A percentile compares a stretch with the other conserved stretches of the same genome.
phyloP scores from a whole-genome alignment of 1,140 invertebrate genomes.

The Acromyrmex echinatior region DNA sequence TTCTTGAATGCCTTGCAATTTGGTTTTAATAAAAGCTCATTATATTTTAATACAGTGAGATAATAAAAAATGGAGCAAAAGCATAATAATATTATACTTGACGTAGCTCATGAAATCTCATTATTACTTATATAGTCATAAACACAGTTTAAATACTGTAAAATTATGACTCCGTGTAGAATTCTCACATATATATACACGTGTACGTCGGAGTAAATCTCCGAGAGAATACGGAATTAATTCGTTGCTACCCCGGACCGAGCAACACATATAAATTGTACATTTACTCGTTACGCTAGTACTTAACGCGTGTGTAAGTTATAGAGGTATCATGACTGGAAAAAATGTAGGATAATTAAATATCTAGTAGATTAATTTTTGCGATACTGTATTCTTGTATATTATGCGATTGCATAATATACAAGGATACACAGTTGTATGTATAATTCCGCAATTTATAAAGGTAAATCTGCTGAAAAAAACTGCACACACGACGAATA shows the following conservation, averaged over 20 bases:
- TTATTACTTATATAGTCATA: slow-evolving; percentile 60
- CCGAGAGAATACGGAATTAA: slow-evolving; percentile 57
- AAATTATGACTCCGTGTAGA: slow-evolving; percentile 19
- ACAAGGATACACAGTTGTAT: neutral
- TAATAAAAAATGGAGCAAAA: slow-evolving; percentile 10
- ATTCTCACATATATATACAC: slow-evolving; percentile 16
- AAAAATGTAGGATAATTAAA: neutral
- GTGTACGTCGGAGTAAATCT: slow-evolving; percentile 39
- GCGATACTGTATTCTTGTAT: too few species aligned
- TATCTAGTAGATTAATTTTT: slow-evolving; percentile 5
- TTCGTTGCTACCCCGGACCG: slow-evolving; percentile 6
- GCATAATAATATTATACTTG: slow-evolving; percentile 33
- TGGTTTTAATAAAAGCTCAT: neutral
- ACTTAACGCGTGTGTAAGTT: slow-evolving; percentile 22
- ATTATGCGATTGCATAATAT: neutral
- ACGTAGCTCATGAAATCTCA: slow-evolving; percentile 40
- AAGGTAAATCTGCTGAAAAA: too few species aligned
- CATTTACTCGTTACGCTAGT: slow-evolving; percentile 39
- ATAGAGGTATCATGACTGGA: neutral
- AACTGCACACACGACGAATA: slow-evolving; percentile 17
- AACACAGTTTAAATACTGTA: slow-evolving; percentile 57
- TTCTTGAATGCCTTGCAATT: neutral
- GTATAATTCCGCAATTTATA: neutral
- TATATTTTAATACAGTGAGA: slow-evolving; percentile 23
- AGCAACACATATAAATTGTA: slow-evolving; percentile 50